Evolutionary conservation across 2,113 vertebrate species (phyloP), one percentile per base, ranked within the genome.

Genomic region (Coreoperca whiteheadi): DNA sequence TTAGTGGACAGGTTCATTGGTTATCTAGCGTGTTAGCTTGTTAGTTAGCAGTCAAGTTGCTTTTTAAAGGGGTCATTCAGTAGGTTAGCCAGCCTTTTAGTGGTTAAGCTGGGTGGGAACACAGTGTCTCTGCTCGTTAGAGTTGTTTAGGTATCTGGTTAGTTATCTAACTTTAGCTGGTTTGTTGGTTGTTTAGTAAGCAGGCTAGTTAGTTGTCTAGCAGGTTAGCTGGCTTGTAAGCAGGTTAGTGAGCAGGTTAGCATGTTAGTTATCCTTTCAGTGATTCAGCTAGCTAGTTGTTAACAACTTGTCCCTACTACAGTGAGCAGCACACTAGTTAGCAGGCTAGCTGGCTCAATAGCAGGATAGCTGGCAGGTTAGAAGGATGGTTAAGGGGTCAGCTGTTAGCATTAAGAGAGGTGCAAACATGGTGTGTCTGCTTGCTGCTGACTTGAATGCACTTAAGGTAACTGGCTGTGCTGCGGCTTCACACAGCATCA

Each of bases 371-470:
- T 23, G 37, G 60, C 20, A 23, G 32, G 30, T 32, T 15, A 59
- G 5, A 3, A 1, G 14, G 3, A 18, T 3, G 4, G 12, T 59
- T 59, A 30, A 30, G 56, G 7, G 9, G 39, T 60, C 4, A 11
- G 1, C 20, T 63, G 20, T 30, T 67, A 46, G 39, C 0, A 2
- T 21, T 18, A 20, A 15, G 37, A 28, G 61, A 14, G 8, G 6
- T 53, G 23, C 11, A 11, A 56, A 20, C 25, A 53, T 16, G 23
- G 16, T 4, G 54, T 12, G 4, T 30, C 16, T 64, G 34, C 56
- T 39, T 20, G 43, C 30, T 48, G 18, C 37, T 87, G 51, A 74
- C 68, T 67, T 54, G 61, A 79, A 84, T 77, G 67, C 28, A 15
- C 48, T 56, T 74, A 8, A 63, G 0, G 0, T 46, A 65, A 32